Evolutionary conservation across 2,888 invertebrate genomes (phyloP).

Genomic region (Camptogramma bilineatum): DNA sequence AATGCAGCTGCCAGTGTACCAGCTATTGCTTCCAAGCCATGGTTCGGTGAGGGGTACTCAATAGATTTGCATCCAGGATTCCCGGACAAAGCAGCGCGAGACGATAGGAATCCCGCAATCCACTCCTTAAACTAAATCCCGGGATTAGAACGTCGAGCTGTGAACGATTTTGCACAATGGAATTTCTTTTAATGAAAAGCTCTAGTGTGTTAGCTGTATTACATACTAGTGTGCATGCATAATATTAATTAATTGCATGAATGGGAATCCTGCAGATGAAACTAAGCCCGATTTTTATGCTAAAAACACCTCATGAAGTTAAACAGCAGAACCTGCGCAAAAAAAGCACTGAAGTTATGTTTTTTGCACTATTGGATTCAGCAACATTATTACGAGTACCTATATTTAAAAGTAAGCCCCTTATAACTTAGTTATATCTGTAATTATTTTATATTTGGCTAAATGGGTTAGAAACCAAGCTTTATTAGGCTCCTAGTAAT

Average conservation of each 20-base stretch:
- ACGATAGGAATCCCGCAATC: constrained; percentile 67
- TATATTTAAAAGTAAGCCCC: too few relatives aligned
- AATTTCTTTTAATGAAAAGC: constrained; percentile 51
- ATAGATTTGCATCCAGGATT: constrained; percentile 75
- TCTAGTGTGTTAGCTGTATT: constrained; percentile 8
- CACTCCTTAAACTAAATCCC: constrained; percentile 65
- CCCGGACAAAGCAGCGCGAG: constrained; percentile 64
- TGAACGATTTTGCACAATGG: constrained; percentile 54
- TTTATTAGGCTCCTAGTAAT: too few relatives aligned
- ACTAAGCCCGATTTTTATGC: too few relatives aligned
- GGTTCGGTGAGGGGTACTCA: constrained; percentile 52
- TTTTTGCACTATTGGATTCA: too few relatives aligned
- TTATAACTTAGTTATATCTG: too few relatives aligned
- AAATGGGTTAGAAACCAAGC: too few relatives aligned
- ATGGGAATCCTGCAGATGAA: too few relatives aligned
- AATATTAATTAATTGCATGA: background rate
- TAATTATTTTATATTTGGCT: too few relatives aligned
- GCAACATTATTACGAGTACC: too few relatives aligned
- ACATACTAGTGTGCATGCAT: background rate
- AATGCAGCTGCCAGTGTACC: background rate
- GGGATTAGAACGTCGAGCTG: constrained; percentile 63
- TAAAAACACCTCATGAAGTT: too few relatives aligned
- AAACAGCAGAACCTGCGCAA: too few relatives aligned
- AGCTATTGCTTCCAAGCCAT: constrained; percentile 5
- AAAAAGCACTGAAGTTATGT: too few relatives aligned